Evolutionary conservation across 2,797 vertebrate genomes (phyloP), one percentile per base, ranked within the genome.

Genomic region (Mus spretus): DNA sequence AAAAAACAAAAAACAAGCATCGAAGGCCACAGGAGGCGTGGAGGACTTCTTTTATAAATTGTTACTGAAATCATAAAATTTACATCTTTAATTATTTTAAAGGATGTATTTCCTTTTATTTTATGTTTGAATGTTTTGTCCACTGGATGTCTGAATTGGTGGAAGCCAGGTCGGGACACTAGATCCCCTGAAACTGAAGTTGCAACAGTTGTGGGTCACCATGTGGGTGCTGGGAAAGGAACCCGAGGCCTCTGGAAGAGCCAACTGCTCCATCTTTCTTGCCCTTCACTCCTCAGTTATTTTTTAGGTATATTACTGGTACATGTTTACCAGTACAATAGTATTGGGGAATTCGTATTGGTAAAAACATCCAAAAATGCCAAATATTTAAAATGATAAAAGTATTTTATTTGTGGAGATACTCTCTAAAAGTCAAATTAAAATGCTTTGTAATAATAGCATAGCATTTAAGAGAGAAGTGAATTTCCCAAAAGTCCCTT

Each of bases 401-500:
- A 55, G 65, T 5, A 63, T 55, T 75, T 87, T 44, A 90, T 70
- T 57, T 57, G 19, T 78, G 7, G 10, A 74, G n/a, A 82, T 88
- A 84, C 10, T 84, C 84, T 72, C 40, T n/a, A 55, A 83, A 91
- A 74, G 40, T 83, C n/a, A 96, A 75, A 55, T 44, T 80, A 44
- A 95, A 91, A 81, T 81, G 55, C 44, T 72, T 13, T 24, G 55
- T 22, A 86, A 57, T 86, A 61, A 13, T n/a, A 72, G 37, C 70
- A 65, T 2, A 57, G 59, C 37, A 89, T 77, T 93, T 86, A 95
- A 92, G 75, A 95, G 40, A 6, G 37, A 82, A 78, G 53, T 22
- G 14, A 65, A 40, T 22, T 37, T 89, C 83, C 74, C 31, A 83
- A 91, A 91, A 78, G 78, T 86, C 20, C 55, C 67, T 96, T 89